phyloP scores from a whole-genome alignment of 2,797 vertebrate genomes.

The Telmatherina bonti region DNA sequence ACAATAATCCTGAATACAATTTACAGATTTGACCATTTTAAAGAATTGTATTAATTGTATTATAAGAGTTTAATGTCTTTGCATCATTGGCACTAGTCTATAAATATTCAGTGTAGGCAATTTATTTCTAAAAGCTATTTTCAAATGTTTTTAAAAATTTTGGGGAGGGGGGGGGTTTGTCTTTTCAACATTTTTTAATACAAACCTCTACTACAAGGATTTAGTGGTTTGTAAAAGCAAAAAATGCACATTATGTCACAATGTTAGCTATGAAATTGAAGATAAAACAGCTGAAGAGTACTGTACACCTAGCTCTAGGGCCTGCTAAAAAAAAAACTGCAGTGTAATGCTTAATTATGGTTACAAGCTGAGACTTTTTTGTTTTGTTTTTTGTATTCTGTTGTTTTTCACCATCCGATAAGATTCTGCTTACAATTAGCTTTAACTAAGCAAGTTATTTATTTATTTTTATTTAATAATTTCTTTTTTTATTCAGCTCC shows the following conservation, averaged over 20 bases:
- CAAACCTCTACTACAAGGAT: neutral
- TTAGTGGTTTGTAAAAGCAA: neutral
- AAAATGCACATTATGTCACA: neutral
- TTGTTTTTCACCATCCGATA: constrained; percentile 18
- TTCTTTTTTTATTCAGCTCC: too few species aligned
- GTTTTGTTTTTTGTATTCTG: neutral
- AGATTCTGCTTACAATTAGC: constrained; percentile 2
- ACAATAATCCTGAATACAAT: neutral
- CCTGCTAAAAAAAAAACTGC: constrained; percentile 16
- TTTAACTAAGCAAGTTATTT: neutral
- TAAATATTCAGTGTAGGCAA: neutral
- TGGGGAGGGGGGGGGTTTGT: neutral
- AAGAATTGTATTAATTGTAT: too few species aligned
- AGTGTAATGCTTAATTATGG: constrained; percentile 30
- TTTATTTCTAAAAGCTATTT: neutral
- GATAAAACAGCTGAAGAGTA: neutral
- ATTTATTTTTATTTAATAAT: too few species aligned
- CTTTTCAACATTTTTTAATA: neutral
- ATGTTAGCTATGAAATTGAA: constrained; percentile 8
- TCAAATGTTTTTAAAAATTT: neutral
- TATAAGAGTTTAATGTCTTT: too few species aligned
- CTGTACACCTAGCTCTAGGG: constrained; percentile 8
- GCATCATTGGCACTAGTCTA: neutral
- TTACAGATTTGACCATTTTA: neutral
- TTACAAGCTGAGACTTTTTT: neutral